phyloP scores from a whole-genome alignment of 2,888 invertebrate species.

The Sepiola atlantica region DNA sequence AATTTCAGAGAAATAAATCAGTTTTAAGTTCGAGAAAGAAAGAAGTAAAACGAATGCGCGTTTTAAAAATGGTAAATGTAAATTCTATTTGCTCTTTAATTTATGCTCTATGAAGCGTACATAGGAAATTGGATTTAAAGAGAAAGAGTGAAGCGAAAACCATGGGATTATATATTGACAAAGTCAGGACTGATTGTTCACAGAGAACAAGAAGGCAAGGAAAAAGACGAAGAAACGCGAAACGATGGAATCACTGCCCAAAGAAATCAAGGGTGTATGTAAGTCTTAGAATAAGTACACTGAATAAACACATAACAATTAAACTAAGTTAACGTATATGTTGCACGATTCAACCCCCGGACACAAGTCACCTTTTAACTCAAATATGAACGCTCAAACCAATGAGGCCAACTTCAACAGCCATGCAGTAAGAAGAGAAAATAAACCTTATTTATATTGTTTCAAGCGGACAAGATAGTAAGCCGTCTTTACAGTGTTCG shows the following conservation, averaged over 20 bases:
- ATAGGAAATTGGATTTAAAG: conserved; percentile 8
- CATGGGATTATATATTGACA: neutral
- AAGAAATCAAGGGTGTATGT: neutral
- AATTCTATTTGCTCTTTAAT: conserved; percentile 12
- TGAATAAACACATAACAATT: neutral
- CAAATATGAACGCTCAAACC: too few relatives aligned
- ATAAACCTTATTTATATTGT: too few relatives aligned
- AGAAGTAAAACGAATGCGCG: neutral
- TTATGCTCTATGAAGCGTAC: neutral
- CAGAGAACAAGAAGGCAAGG: neutral
- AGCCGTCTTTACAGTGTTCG: too few relatives aligned
- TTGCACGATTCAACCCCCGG: too few relatives aligned
- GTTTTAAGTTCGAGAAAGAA: neutral
- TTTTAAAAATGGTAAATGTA: neutral
- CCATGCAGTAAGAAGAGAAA: too few relatives aligned
- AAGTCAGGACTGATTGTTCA: neutral
- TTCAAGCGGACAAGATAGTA: too few relatives aligned
- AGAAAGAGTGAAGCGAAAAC: neutral
- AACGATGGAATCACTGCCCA: neutral
- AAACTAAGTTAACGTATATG: too few relatives aligned
- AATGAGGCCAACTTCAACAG: too few relatives aligned
- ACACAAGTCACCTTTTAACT: too few relatives aligned
- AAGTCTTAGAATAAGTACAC: neutral
- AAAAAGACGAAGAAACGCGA: neutral
- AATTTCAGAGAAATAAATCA: neutral